These are phyloP conservation scores for Bombus sylvicola DNA, from an alignment of 1,140 invertebrate species.

Conservation along the genomic window DNA sequence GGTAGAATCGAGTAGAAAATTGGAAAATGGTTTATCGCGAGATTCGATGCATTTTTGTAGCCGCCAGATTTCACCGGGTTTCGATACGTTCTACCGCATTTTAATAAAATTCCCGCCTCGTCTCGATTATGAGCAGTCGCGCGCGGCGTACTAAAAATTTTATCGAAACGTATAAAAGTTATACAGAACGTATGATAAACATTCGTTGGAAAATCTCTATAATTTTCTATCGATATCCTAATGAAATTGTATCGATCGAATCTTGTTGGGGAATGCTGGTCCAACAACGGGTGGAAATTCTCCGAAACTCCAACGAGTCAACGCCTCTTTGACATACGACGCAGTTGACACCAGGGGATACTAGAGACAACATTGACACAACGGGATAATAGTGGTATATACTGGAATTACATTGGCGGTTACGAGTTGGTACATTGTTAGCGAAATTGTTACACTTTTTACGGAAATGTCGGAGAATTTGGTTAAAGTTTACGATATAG, in stretches of 20 bases:
- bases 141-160: neutral
- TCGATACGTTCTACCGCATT: slow-evolving; percentile 12
- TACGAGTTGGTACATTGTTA: too few relatives aligned
- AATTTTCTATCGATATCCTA: neutral
- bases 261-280: neutral
- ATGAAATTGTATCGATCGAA: neutral
- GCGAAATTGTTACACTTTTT: too few relatives aligned
- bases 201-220: too few relatives aligned
- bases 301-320: too few relatives aligned
- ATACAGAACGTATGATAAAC: neutral
- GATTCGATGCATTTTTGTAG: slow-evolving; percentile 30
- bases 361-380: too few relatives aligned
- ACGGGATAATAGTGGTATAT: too few relatives aligned
- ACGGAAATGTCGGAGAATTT: neutral
- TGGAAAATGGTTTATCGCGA: slow-evolving; percentile 49
- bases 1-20: slow-evolving; percentile 43
- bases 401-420: too few relatives aligned
- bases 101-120: slow-evolving; percentile 20
- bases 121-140: slow-evolving; percentile 3
- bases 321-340: too few relatives aligned
- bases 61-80: slow-evolving; percentile 2
- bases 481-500: neutral
- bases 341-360: too few relatives aligned
- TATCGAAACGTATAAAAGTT: neutral
- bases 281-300: too few relatives aligned